These are phyloP conservation scores for Agapetus fuscipes DNA, from an alignment of 2,888 invertebrate species.

Conservation along the genomic window DNA sequence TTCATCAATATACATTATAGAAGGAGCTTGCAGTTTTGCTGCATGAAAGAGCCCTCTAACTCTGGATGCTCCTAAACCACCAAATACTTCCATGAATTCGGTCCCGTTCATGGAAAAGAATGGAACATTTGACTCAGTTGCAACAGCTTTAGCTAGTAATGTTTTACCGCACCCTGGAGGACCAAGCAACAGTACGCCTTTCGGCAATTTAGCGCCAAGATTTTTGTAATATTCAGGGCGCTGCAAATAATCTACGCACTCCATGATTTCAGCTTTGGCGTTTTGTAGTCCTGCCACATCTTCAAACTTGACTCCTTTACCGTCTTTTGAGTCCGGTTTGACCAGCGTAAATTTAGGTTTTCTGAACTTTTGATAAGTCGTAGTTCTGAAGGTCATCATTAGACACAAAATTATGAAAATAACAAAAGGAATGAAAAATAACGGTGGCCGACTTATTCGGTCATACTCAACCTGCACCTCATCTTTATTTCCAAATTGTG, in stretches of 20 bases:
- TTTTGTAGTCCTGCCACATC: conserved; percentile 94
- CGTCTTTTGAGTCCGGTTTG: conserved; percentile 72
- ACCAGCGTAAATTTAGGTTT: conserved; percentile 87
- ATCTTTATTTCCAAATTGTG: too few species aligned
- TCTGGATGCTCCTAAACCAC: conserved; percentile 93
- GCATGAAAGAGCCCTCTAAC: conserved; percentile 93
- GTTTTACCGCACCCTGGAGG: conserved; percentile 99
- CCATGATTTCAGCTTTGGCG: conserved; percentile 93
- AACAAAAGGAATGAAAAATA: too few species aligned
- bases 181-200: conserved; percentile 85
- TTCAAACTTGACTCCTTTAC: conserved; percentile 81
- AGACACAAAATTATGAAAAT: too few species aligned
- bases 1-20: conserved; percentile 98
- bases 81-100: conserved; percentile 98
- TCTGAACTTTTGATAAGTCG: conserved; percentile 60
- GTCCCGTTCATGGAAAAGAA: conserved; percentile 98
- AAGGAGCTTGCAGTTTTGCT: conserved; percentile 81
- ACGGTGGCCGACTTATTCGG: too few species aligned
- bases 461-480: too few species aligned
- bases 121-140: conserved; percentile 92
- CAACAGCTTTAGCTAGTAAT: conserved; percentile 89
- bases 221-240: conserved; percentile 79
- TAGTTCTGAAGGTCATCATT: conserved; percentile 18
- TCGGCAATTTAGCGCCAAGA: conserved; percentile 82
- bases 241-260: conserved; percentile 97